Evolutionary conservation across 2,888 invertebrate genomes (phyloP), one percentile per base, ranked within the genome.

Genomic region (Dascillus cervinus): DNA sequence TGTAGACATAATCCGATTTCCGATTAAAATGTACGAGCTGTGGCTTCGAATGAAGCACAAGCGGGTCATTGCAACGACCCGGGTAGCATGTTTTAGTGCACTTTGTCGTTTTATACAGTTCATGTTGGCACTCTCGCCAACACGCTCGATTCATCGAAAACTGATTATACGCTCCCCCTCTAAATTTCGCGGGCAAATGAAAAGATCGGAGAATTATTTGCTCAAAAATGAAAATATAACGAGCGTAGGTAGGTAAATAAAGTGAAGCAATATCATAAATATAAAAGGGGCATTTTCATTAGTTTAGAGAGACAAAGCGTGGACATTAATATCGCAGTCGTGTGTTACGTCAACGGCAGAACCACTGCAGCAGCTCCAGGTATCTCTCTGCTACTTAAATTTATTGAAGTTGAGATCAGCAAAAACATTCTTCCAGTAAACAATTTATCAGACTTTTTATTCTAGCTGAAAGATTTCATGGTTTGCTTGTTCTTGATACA

Each of bases 391-490:
- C 31, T 34, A 29, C 27, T 43, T 25, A 37, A 43, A 43, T 43
- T 41, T 43, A 43, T 43, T 32, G 43, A 38, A 33, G 40, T 29
- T 24, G 41, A 37, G 39, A 39, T 44, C 41, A 41, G 43, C 41
- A 34, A 28, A n/a, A 43, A 41, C 36, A 41, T 41, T 41, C 32
- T 19, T 34, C 40, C 31, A 34, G 43, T 44, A 44, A 44, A 44
- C 41, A 44, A 41, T 44, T 37, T 41, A 41, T 39, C 39, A 39
- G 25, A 26, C 30, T 35, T 32, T 42, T 31, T 34, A 32, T 31
- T 38, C n/a, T 37, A 19, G 21, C 17, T 24, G 23, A 33, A 30
- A 33, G 26, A 28, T 32, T 25, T 13, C n/a, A n/a, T n/a, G n/a
- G n/a, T n/a, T n/a, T n/a, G n/a, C n/a, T n/a, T n/a, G n/a, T n/a